Percentiles rank a stretch among this genome's conserved stretches.
These are phyloP conservation scores for Sapajus apella DNA, from an alignment of 2,113 vertebrate species.

Conservation along the genomic window DNA sequence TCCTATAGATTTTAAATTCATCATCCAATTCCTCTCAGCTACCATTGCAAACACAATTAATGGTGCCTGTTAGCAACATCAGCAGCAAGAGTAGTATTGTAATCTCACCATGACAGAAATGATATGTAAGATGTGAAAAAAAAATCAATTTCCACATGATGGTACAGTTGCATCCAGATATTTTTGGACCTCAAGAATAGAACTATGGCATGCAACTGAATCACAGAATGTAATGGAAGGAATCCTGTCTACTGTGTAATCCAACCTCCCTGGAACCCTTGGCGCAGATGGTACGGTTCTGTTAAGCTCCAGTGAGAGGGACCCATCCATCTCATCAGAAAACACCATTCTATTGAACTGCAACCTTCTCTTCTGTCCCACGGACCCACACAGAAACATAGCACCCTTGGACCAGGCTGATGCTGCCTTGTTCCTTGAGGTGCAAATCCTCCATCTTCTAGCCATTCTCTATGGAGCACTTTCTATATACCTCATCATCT, in stretches of 20 bases:
- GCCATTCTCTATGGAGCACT: fast-evolving
- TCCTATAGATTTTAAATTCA: conserved; percentile 25
- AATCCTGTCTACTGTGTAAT: not conserved
- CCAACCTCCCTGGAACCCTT: too few relatives aligned
- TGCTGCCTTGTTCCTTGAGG: not conserved
- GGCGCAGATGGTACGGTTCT: not conserved
- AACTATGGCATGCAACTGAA: not conserved
- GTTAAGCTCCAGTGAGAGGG: not conserved
- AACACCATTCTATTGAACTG: not conserved
- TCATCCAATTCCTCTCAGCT: not conserved
- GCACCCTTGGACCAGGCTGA: fast-evolving
- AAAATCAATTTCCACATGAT: conserved; percentile 13
- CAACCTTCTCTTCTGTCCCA: not conserved
- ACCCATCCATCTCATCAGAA: not conserved
- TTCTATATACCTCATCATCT: not conserved
- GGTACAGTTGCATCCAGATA: not conserved
- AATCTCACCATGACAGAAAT: not conserved
- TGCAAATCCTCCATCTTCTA: not conserved
- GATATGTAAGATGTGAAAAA: not conserved
- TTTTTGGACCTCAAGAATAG: not conserved
- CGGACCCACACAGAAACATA: too few relatives aligned
- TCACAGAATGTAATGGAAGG: not conserved
- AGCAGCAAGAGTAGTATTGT: not conserved
- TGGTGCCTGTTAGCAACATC: not conserved
- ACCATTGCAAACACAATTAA: not conserved